phyloP scores from a whole-genome alignment of 1,140 invertebrate genomes.

The Pectinophora gossypiella region DNA sequence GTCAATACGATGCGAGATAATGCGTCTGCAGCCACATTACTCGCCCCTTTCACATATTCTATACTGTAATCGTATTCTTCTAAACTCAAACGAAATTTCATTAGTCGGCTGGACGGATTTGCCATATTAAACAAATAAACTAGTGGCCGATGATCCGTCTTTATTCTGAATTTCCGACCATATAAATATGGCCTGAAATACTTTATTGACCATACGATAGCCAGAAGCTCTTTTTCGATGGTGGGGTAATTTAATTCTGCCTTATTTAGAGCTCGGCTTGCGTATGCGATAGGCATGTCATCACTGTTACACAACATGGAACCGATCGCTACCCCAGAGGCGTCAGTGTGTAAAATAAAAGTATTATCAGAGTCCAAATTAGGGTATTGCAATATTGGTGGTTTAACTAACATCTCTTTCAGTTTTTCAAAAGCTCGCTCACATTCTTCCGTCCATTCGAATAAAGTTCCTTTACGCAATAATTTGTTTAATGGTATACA shows the following conservation, averaged over 20 bases:
- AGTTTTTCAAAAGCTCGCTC: slow-evolving; percentile 19
- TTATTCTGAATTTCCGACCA: slow-evolving; percentile 37
- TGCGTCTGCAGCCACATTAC: slow-evolving; percentile 17
- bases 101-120: too few relatives aligned
- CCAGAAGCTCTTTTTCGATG: slow-evolving; percentile 60
- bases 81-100: slow-evolving; percentile 16
- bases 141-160: slow-evolving; percentile 57
- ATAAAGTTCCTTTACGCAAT: background rate
- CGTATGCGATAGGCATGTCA: slow-evolving; percentile 41
- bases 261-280: slow-evolving; percentile 41
- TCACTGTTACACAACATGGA: slow-evolving; percentile 14
- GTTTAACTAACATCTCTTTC: slow-evolving; percentile 3
- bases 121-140: slow-evolving; percentile 16
- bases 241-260: slow-evolving; percentile 54
- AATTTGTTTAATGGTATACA: background rate
- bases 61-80: slow-evolving; percentile 52
- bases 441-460: background rate
- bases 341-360: background rate
- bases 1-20: background rate
- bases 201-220: slow-evolving; percentile 53
- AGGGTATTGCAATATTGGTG: background rate
- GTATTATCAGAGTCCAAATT: background rate
- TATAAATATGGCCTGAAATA: slow-evolving; percentile 13
- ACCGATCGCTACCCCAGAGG: background rate
- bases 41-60: slow-evolving; percentile 28